A percentile compares a stretch with the other conserved stretches of the same genome.
Evolutionary conservation across 2,113 vertebrate species (phyloP).

Genomic region (Cyanocitta stelleri): DNA sequence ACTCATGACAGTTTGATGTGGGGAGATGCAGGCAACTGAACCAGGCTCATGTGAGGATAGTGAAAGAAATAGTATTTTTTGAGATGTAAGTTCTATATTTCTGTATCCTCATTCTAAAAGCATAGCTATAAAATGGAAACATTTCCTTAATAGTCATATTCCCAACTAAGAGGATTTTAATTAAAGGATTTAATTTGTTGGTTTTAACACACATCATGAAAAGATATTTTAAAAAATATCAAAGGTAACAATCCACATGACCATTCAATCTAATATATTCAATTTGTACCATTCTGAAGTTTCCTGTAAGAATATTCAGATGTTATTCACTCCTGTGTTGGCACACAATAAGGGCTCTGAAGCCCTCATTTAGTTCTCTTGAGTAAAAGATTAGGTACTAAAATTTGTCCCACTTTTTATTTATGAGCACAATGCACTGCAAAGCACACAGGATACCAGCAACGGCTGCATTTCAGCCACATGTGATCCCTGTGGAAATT

Average conservation of each 20-base stretch:
- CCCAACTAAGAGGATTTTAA: not conserved
- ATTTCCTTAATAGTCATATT: not conserved
- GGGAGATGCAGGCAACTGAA: not conserved
- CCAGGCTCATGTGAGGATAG: not conserved
- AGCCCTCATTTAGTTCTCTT: not conserved
- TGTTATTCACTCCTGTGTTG: not conserved
- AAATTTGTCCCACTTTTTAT: not conserved
- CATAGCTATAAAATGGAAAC: not conserved
- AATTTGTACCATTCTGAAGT: not conserved
- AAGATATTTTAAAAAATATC: not conserved
- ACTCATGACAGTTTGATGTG: fast-evolving
- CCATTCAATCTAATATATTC: not conserved
- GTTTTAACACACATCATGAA: not conserved
- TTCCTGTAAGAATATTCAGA: not conserved
- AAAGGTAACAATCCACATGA: not conserved
- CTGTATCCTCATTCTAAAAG: not conserved
- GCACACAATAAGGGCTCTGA: not conserved
- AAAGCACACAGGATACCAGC: not conserved
- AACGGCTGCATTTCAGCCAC: not conserved
- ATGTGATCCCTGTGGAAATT: not conserved
- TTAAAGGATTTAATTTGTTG: not conserved
- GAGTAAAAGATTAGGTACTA: not conserved
- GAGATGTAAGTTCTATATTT: not conserved
- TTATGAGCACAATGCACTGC: not conserved
- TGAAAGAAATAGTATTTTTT: not conserved